These are phyloP conservation scores for Tineola bisselliella DNA, from an alignment of 2,888 invertebrate genomes.

Conservation along the genomic window DNA sequence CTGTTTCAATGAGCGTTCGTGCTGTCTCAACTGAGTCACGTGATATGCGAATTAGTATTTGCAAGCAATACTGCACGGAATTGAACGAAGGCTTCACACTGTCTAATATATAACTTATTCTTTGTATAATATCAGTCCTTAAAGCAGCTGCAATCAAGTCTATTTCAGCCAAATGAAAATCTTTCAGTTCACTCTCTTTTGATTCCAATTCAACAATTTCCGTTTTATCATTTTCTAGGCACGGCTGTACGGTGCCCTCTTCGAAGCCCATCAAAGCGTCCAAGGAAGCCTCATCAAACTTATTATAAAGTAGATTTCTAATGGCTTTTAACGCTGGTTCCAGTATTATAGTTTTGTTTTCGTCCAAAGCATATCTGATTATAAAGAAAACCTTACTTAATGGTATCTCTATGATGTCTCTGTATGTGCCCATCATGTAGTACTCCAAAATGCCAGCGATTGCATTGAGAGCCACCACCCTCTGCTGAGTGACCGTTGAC, in stretches of 20 bases:
- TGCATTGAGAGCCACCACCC: constrained; percentile 80
- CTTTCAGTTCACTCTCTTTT: constrained; percentile 74
- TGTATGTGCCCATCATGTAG: constrained; percentile 79
- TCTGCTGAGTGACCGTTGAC: constrained; percentile 84
- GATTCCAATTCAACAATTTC: constrained; percentile 67
- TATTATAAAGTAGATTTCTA: constrained; percentile 77
- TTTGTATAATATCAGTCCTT: constrained; percentile 79
- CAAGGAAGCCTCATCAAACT: constrained; percentile 80
- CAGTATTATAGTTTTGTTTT: constrained; percentile 76
- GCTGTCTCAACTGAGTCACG: constrained; percentile 79
- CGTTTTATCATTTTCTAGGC: constrained; percentile 56
- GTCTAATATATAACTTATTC: constrained; percentile 80
- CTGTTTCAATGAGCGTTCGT: constrained; percentile 69
- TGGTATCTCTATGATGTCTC: constrained; percentile 77
- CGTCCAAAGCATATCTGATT: constrained; percentile 86
- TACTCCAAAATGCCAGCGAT: constrained; percentile 81
- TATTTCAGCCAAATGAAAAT: constrained; percentile 85
- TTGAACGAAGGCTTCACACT: constrained; percentile 75
- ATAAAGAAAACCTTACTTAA: constrained; percentile 82
- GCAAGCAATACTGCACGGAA: constrained; percentile 78
- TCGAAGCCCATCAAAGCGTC: constrained; percentile 75
- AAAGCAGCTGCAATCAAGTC: constrained; percentile 80
- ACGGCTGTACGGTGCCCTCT: constrained; percentile 72
- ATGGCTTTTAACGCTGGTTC: constrained; percentile 81
- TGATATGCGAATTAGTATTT: constrained; percentile 80